phyloP scores from a whole-genome alignment of 2,113 vertebrate species.

The Mugil cephalus region DNA sequence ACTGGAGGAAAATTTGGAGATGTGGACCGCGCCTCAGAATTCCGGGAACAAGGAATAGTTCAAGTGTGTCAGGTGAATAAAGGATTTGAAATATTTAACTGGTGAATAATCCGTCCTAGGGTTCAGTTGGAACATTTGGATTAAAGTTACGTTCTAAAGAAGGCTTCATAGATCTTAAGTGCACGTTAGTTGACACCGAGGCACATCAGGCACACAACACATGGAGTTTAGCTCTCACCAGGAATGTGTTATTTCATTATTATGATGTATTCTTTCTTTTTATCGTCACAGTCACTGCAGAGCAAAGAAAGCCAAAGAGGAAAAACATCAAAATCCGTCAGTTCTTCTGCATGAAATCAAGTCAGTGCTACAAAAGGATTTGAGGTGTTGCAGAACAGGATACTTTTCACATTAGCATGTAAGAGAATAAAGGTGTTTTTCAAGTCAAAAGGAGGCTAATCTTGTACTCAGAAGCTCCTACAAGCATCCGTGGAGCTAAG shows the following conservation, averaged over 20 bases:
- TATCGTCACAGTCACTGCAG: neutral
- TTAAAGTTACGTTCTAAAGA: neutral
- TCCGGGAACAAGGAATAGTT: slow-evolving; percentile 9
- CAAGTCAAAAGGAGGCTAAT: neutral
- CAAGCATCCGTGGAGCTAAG: slow-evolving; percentile 11
- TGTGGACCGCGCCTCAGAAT: slow-evolving; percentile 20
- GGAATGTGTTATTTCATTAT: neutral
- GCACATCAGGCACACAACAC: neutral
- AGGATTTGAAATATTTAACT: slow-evolving; percentile 16
- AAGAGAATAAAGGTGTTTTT: neutral
- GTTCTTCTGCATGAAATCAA: neutral
- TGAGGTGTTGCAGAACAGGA: neutral
- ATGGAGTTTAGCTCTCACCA: neutral
- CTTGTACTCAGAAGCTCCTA: slow-evolving; percentile 15
- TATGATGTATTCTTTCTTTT: neutral
- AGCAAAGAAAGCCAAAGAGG: neutral
- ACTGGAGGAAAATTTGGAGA: slow-evolving; percentile 6
- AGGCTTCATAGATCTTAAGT: neutral
- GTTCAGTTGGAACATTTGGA: neutral
- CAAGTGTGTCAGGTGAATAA: slow-evolving; percentile 12
- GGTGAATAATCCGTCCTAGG: neutral
- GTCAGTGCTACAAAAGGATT: neutral
- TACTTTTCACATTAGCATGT: neutral
- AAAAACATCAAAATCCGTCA: neutral
- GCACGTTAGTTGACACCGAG: neutral